A percentile compares a stretch with the other conserved stretches of the same genome.
These are phyloP conservation scores for Cheiracanthium punctorium DNA, from an alignment of 2,888 invertebrate species.

Conservation along the genomic window DNA sequence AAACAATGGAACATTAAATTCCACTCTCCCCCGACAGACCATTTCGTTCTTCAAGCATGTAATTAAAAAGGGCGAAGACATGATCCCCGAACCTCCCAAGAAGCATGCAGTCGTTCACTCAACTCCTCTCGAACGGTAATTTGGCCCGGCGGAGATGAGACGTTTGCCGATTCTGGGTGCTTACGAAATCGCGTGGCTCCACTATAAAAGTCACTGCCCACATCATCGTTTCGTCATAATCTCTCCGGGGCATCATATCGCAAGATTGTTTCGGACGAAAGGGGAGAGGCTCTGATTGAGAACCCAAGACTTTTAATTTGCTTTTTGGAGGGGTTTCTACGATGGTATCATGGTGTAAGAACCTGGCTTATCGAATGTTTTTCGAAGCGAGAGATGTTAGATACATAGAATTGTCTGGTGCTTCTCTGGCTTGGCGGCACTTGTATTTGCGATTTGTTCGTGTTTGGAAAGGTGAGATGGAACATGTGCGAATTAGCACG, in stretches of 20 bases:
- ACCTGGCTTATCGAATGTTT: background rate
- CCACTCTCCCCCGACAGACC: background rate
- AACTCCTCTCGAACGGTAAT: background rate
- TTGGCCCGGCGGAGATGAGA: background rate
- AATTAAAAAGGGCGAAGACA: constrained; percentile 4
- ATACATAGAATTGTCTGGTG: too few species aligned
- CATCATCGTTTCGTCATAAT: background rate
- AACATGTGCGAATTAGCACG: too few species aligned
- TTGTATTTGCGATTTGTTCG: background rate
- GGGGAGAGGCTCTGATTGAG: background rate
- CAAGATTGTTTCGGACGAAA: background rate
- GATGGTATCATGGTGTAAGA: background rate
- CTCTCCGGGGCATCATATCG: background rate
- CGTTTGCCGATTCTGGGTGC: background rate
- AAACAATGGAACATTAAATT: constrained; percentile 7
- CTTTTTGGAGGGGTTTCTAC: background rate
- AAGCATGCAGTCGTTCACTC: background rate
- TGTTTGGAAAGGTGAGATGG: too few species aligned
- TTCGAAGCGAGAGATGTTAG: background rate
- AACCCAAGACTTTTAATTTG: background rate
- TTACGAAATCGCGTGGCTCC: background rate
- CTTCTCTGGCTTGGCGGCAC: background rate
- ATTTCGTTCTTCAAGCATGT: background rate
- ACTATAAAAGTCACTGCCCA: background rate
- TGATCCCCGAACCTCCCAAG: background rate